Evolutionary conservation across 2,888 invertebrate genomes (phyloP), one percentile per base, ranked within the genome.

Genomic region (Sepioteuthis lessoniana): DNA sequence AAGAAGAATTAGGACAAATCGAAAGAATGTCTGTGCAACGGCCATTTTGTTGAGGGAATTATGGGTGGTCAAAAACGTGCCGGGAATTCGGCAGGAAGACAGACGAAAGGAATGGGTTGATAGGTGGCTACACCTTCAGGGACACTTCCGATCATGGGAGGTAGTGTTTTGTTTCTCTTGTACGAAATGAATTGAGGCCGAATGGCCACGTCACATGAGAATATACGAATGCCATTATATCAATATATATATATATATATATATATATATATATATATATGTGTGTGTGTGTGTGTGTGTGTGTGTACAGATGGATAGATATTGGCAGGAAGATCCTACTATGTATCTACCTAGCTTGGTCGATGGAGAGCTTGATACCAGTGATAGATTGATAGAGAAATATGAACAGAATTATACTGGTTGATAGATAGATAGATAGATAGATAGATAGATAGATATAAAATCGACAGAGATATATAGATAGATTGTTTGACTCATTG

Each of bases 1-100:
- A 76, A 19, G 76, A 76, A n/a, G 76, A 76, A 76, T 76, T 76
- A 76, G n/a, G 76, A 76, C 76, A 16, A 35, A 76, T n/a, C n/a
- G 76, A 76, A 76, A 76, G 76, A 76, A 76, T 76, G 76, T 76
- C 76, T 76, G n/a, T 16, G n/a, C 76, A n/a, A 10, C 76, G 76
- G 76, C 76, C 76, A 76, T 76, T 76, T 76, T 76, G 76, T 76
- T 76, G 76, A 76, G 76, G 76, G 76, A 76, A 76, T 76, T 76
- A 76, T 76, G n/a, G 76, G 76, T 76, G 76, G 76, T 76, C 76
- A 76, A 35, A 76, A n/a, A 76, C 76, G 76, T 76, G 76, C 76
- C n/a, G 76, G n/a, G 76, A 76, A 76, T 76, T n/a, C n/a, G n/a
- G 16, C 16, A 2, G n/a, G n/a, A 55, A 76, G 3, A n/a, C 16